Percentiles rank a stretch among this genome's conserved stretches.
Conservation (phyloP, 2,113 vertebrate genomes). For the Parotia lawesii region DNA sequence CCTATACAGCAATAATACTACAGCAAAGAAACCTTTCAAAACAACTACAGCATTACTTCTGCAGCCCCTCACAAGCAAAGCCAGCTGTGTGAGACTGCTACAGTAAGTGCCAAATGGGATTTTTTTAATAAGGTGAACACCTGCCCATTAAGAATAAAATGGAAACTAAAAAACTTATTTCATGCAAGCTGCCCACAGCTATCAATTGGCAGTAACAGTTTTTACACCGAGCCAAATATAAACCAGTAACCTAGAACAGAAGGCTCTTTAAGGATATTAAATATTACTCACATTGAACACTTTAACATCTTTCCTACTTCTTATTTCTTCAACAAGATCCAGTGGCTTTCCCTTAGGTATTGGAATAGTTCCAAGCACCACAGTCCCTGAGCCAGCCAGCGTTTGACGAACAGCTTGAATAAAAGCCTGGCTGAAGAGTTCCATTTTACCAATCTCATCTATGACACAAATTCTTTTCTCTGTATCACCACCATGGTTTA, state of each 20-base stretch:
- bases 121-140: conserved; percentile 39
- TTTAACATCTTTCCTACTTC: conserved; percentile 80
- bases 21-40: conserved; percentile 26
- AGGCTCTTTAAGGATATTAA: neutral
- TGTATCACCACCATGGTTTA: conserved; percentile 1
- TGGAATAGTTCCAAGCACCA: conserved; percentile 90
- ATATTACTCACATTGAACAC: conserved; percentile 86
- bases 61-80: conserved; percentile 3
- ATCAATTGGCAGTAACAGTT: neutral
- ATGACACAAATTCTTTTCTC: conserved; percentile 81
- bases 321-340: conserved; percentile 89
- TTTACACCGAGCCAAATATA: neutral
- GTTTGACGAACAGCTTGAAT: conserved; percentile 79
- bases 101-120: neutral
- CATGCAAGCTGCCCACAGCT: neutral
- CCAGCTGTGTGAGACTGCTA: conserved; percentile 27
- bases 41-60: neutral
- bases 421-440: conserved; percentile 92
- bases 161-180: conserved; percentile 4
- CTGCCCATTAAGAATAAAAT: conserved; percentile 46
- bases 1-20: neutral
- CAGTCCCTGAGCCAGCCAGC: conserved; percentile 66
- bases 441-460: conserved; percentile 97
- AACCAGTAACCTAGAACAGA: conserved; percentile 4
- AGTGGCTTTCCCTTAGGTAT: conserved; percentile 84